Evolutionary conservation across 64 coral and sea anemone species (phyloP), one percentile per base, ranked within the genome.

Genomic region (Cladopsammia gracilis): DNA sequence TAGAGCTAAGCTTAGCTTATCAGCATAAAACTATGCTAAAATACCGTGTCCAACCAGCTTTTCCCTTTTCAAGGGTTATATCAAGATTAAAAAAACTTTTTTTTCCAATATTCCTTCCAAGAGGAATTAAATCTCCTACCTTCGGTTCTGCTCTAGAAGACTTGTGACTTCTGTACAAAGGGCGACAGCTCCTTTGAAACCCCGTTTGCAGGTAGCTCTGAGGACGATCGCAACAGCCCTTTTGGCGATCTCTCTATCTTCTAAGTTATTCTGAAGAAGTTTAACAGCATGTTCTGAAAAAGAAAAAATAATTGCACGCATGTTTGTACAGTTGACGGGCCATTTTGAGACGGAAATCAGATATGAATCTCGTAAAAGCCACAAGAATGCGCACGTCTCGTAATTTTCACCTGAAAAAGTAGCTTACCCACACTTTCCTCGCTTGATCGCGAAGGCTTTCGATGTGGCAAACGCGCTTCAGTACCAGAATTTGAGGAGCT

Each of bases 141-240:
- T 84, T 20, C 62, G 60, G 62, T 49, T 84, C 10, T 49, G 6
- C 60, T 68, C 14, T 10, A 84, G 23, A 48, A 84, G 80, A 20
- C 62, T 68, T 4, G 80, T 19, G 7, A 84, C 60, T 24, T 84
- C 80, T 1, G 80, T 84, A 10, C 80, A 84, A 25, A 84, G 18
- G 5, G 80, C 44, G 10, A 84, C 42, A 49, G 80, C 80, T 66
- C 80, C 80, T 47, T 49, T 49, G 0, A 84, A 6, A 2, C 61
- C 62, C 5, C 60, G 61, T 67, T 84, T 84, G 13, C 62, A 19
- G 7, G 80, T 84, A 19, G 80, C 80, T 10, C 46, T 62, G 10
- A 84, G 20, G 10, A 84, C 61, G 45, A 84, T 84, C 48, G 42
- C 62, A 19, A 84, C 80, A 49, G 80, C 80, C 23, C 22, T 45